A percentile compares a stretch with the other conserved stretches of the same genome.
Conservation (phyloP, 2,888 invertebrate species). For the Melanotus villosus region DNA sequence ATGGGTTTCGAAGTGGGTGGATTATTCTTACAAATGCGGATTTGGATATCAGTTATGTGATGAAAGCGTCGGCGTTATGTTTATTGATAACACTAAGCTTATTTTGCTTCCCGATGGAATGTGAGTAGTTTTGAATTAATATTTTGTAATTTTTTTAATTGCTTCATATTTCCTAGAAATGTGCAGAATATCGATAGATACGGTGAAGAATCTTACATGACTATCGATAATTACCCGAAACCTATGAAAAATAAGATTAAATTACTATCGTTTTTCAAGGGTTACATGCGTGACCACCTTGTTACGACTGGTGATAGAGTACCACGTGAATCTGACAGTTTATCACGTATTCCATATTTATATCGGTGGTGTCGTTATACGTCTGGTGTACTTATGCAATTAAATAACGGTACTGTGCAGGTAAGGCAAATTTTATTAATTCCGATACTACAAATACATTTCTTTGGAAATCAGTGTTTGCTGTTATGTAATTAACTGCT, state of each 20-base stretch:
- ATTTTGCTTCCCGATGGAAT: slow-evolving; percentile 93
- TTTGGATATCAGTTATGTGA: slow-evolving; percentile 99
- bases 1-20: slow-evolving; percentile 99
- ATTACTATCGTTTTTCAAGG: slow-evolving; percentile 94
- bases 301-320: slow-evolving; percentile 92
- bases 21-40: slow-evolving; percentile 99
- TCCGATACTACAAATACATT: no score
- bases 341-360: slow-evolving; percentile 94
- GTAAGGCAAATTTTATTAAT: slow-evolving; percentile 68
- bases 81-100: slow-evolving; percentile 97
- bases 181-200: slow-evolving; percentile 97
- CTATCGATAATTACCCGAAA: slow-evolving; percentile 83
- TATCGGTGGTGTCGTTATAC: slow-evolving; percentile 97
- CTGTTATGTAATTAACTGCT: no score
- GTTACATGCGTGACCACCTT: slow-evolving; percentile 98
- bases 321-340: slow-evolving; percentile 87
- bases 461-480: no score
- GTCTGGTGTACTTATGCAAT: slow-evolving; percentile 95
- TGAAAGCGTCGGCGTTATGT: slow-evolving; percentile 98
- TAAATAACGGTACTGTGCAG: slow-evolving; percentile 98
- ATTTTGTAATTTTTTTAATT: slow-evolving; percentile 37
- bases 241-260: slow-evolving; percentile 95
- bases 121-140: slow-evolving; percentile 72
- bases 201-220: slow-evolving; percentile 92
- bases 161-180: no score